Evolutionary conservation across 2,888 invertebrate genomes (phyloP), one percentile per base, ranked within the genome.

Genomic region (Nemoura dubitans): DNA sequence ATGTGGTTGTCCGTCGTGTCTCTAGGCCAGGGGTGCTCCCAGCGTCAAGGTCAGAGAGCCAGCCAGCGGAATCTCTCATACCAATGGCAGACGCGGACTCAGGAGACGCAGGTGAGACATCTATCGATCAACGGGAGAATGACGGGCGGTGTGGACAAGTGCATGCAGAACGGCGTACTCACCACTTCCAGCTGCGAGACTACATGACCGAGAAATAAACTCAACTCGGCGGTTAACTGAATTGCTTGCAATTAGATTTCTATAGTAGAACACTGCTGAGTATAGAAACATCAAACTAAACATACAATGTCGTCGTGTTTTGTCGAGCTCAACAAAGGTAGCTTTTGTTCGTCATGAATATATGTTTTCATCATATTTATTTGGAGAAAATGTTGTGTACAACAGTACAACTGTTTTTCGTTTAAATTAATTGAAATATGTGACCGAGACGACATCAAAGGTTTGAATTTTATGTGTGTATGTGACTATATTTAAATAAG

Each of bases 121-220:
- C 78, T 78, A 78, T 78, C 78, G 78, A 78, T 78, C 10, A 78
- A 78, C 78, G 78, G 78, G 28, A 3, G 78, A 78, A 78, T 14
- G 2, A 78, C 26, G 10, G 78, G 27, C n/a, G 26, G 26, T 7
- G 78, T 27, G 5, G 28, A 27, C 26, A 14, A 1, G 10, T 28
- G 28, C 78, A 28, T 78, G 28, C 27, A 78, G 25, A 78, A 78
- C 28, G 78, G 26, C 25, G 78, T 78, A 10, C 26, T 27, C 7
- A 26, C 78, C 14, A 78, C 28, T 6, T 26, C 78, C 16, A 59
- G 59, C 14, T 10, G 59, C 59, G 59, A 59, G 78, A 26, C n/a
- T n/a, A n/a, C 78, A 78, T 78, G 78, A 78, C 78, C 78, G 26
- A 2, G 10, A 78, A 3, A 27, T 14, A 26, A 27, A 21, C 21